Evolutionary conservation across 1,140 invertebrate genomes (phyloP).

Genomic region (Harlomillsia oculata): DNA sequence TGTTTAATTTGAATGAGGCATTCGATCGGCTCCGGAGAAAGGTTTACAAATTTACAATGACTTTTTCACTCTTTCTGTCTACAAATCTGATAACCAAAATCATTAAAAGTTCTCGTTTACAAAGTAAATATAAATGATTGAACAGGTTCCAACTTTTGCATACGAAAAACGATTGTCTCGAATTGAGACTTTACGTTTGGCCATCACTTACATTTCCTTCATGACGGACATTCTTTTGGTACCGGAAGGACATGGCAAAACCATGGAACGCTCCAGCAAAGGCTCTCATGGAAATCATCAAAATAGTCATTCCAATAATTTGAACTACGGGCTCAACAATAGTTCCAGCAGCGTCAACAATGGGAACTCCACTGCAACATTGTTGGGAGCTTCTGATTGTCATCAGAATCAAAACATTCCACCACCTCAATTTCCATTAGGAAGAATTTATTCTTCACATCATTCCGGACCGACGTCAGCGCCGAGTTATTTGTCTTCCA

Average conservation of each 20-base stretch:
- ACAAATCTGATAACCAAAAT: background rate
- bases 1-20: slow-evolving; percentile 96
- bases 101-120: background rate
- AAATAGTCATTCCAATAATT: background rate
- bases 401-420: slow-evolving; percentile 30
- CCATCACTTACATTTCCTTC: slow-evolving; percentile 97
- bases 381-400: slow-evolving; percentile 15
- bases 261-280: background rate
- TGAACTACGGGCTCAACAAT: slow-evolving; percentile 6
- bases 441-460: slow-evolving; percentile 23
- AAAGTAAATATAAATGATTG: background rate
- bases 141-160: slow-evolving; percentile 88
- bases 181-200: slow-evolving; percentile 91
- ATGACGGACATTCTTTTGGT: slow-evolving; percentile 73
- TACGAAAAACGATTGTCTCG: slow-evolving; percentile 96
- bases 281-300: slow-evolving; percentile 3
- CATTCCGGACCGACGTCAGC: background rate
- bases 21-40: slow-evolving; percentile 86
- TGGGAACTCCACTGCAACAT: background rate
- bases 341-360: background rate
- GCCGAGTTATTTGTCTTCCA: slow-evolving; percentile 7
- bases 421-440: slow-evolving; percentile 19
- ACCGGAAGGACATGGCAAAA: slow-evolving; percentile 27
- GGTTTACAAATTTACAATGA: slow-evolving; percentile 38
- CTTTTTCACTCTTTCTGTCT: background rate